These are phyloP conservation scores for Peromyscus nudipes DNA, from an alignment of 2,797 vertebrate species.

Conservation along the genomic window DNA sequence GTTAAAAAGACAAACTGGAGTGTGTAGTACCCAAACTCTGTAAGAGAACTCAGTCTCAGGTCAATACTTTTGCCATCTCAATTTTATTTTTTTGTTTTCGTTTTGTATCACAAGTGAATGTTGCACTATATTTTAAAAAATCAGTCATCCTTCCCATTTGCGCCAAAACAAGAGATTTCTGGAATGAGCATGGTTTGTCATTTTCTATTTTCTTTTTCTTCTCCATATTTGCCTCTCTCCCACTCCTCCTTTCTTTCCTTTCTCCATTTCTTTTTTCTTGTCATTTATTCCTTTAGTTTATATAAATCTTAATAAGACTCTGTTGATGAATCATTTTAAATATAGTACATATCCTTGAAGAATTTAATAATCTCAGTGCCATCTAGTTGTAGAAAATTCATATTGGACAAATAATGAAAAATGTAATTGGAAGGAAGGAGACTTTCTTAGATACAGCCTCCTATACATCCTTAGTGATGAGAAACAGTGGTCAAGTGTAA, in stretches of 20 bases:
- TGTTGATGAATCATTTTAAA: background rate
- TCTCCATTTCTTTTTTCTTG: background rate
- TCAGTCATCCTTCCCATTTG: background rate
- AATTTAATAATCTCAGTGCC: background rate
- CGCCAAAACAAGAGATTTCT: background rate
- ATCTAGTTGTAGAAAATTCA: background rate
- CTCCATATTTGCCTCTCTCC: background rate
- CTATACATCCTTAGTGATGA: background rate
- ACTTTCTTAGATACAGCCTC: background rate
- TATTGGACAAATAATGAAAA: background rate
- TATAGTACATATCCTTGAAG: background rate
- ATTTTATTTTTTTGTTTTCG: background rate
- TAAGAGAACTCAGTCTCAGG: background rate
- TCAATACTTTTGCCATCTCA: background rate
- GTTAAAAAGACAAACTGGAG: background rate
- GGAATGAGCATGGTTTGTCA: background rate
- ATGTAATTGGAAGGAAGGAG: background rate
- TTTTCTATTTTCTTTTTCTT: background rate
- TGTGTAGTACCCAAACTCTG: background rate
- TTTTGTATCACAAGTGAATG: background rate
- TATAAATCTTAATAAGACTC: background rate
- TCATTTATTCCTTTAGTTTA: background rate
- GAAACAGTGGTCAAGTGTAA: background rate
- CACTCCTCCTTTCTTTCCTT: background rate
- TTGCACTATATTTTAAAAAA: background rate